Conservation (phyloP, 2,113 vertebrate species). For the Puntigrus tetrazona region DNA sequence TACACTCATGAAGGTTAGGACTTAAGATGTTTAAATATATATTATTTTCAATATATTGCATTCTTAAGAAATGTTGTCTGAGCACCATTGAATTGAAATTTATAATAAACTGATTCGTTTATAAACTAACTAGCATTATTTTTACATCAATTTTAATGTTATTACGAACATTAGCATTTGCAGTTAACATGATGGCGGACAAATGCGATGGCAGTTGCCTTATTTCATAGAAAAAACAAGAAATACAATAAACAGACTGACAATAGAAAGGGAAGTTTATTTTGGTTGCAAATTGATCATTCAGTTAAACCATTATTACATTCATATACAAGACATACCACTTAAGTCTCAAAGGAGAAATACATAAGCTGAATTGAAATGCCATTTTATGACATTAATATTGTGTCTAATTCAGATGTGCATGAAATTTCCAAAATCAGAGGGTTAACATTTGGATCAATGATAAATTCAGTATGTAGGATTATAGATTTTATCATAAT, state of each 20-base stretch:
- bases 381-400: conserved; percentile 8
- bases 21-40: not conserved
- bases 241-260: not conserved
- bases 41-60: too few relatives aligned
- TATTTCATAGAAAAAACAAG: not conserved
- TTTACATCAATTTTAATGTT: not conserved
- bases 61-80: too few relatives aligned
- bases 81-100: not conserved
- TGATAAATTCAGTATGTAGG: not conserved
- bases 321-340: conserved; percentile 43
- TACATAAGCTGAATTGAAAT: conserved; percentile 16
- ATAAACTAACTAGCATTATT: too few relatives aligned
- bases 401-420: conserved; percentile 29
- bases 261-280: conserved; percentile 47
- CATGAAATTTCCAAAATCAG: not conserved
- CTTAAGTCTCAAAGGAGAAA: conserved; percentile 13
- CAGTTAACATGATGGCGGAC: not conserved
- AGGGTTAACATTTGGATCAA: not conserved
- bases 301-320: conserved; percentile 42
- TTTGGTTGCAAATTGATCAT: conserved; percentile 20
- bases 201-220: not conserved
- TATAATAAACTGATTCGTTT: not conserved
- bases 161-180: not conserved
- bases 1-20: not conserved
- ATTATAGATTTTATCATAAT: conserved; percentile 9